Evolutionary conservation across 2,888 invertebrate species (phyloP), one percentile per base, ranked within the genome.

Genomic region (Pterostichus madidus): DNA sequence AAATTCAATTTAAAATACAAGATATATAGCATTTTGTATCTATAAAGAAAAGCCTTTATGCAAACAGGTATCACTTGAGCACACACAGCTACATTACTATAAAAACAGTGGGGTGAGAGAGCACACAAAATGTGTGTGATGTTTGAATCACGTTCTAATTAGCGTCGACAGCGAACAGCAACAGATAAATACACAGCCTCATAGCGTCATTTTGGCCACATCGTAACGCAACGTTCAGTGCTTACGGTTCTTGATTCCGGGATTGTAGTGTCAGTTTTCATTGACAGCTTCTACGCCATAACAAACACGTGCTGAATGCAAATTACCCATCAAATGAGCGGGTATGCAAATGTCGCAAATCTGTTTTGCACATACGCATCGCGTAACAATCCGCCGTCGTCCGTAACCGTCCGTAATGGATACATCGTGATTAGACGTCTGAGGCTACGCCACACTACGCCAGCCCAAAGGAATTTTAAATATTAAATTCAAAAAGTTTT

Each of bases 401-500:
- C 52, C 52, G 52, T 52, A 13, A 52, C 13, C 52, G 5, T 39
- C 1, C n/a, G 52, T 13, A n/a, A 52, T 52, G 52, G 11, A 59
- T 59, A 59, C 24, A 59, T 59, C 11, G 11, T 59, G 59, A 59
- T 59, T 59, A 59, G 59, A 17, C 24, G 31, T 24, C 0, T 17
- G 59, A 11, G 31, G 6, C 2, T 17, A 2, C 53, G 52, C 7
- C n/a, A n/a, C n/a, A n/a, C 24, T 24, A 17, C 10, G 11, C 31
- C 64, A 64, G 32, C 31, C 64, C 35, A 31, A 64, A 64, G 64
- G 64, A 64, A 64, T 64, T 71, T 80, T 56, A 80, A 80, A 80
- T 80, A 80, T 80, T 53, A 71, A 80, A 80, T 73, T 80, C 71
- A 73, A 68, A 80, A 80, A 71, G 53, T 80, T 80, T 80, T 80